Evolutionary conservation across 2,888 invertebrate genomes (phyloP), one percentile per base, ranked within the genome.

Genomic region (Xiphydria camelus): DNA sequence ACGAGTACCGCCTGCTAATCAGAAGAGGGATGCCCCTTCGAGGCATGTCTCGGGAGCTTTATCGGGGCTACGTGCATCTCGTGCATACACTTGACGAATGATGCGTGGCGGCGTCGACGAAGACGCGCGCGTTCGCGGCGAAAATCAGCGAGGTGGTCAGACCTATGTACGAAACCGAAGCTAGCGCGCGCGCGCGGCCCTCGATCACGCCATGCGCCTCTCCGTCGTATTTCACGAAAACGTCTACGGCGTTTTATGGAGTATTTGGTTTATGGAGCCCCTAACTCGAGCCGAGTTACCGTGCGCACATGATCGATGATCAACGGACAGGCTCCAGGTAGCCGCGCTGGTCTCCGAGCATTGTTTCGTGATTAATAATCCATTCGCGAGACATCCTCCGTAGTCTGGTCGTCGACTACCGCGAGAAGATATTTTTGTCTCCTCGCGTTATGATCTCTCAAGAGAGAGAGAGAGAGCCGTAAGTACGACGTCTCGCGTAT

Each of bases 291-390:
- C 49, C 49, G 55, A 59, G 62, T 60, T 63, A 55, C 51, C 34
- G 56, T 64, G 55, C 56, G 53, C 59, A 55, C 47, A 57, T 59
- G 62, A 57, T 64, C 57, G 56, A 59, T 71, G 70, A 72, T 71
- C 63, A 65, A 71, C 71, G 61, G 70, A 53, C 68, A 61, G 59
- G 55, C 49, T 72, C 71, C 64, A 61, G 63, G 71, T 70, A 70
- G 46, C 49, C 15, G 34, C 34, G 45, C 45, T 40, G 41, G 36
- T 9, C 41, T 42, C 55, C 12, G 29, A 52, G 34, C 42, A 62
- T 66, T 64, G 64, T 66, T 59, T 51, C 47, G 62, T 70, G 69
- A 69, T 68, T 69, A 68, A 70, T 70, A 66, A 68, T 63, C 61
- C 59, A 63, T 67, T 61, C 49, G 57, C 57, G 51, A 55, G 32